phyloP scores from a whole-genome alignment of 2,797 vertebrate genomes.

The Nannoperca australis region DNA sequence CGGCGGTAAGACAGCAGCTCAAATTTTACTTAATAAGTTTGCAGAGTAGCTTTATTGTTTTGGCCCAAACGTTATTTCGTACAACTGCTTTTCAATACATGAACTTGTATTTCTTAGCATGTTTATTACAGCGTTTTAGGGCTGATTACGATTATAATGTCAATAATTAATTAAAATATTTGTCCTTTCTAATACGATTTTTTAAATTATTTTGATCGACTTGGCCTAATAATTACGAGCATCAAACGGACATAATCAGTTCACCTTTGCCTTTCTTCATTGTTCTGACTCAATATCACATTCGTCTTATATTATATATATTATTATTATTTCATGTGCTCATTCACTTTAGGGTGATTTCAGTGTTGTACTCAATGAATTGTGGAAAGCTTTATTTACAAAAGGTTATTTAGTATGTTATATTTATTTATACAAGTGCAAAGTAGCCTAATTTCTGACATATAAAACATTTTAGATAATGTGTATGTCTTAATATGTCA shows the following conservation, averaged over 20 bases:
- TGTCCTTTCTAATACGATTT: neutral
- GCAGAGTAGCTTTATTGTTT: neutral
- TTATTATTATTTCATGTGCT: neutral
- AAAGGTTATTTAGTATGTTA: neutral
- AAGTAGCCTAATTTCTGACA: neutral
- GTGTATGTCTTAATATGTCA: neutral
- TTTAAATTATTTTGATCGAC: neutral
- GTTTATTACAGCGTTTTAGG: neutral
- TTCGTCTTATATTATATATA: neutral
- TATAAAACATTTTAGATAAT: neutral
- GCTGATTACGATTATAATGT: neutral
- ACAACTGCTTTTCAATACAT: neutral
- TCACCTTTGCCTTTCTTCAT: neutral
- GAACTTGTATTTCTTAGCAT: neutral
- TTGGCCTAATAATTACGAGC: neutral
- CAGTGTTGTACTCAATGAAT: neutral
- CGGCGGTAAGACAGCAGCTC: neutral
- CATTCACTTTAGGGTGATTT: neutral
- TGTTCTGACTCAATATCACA: neutral
- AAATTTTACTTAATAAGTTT: too few relatives aligned
- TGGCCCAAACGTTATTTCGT: neutral
- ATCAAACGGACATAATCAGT: neutral
- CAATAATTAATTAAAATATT: neutral
- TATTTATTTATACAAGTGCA: neutral
- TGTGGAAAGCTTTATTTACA: neutral